A percentile compares a stretch with the other conserved stretches of the same genome.
phyloP scores from a whole-genome alignment of 2,113 vertebrate species.

The Cheilinus undulatus region DNA sequence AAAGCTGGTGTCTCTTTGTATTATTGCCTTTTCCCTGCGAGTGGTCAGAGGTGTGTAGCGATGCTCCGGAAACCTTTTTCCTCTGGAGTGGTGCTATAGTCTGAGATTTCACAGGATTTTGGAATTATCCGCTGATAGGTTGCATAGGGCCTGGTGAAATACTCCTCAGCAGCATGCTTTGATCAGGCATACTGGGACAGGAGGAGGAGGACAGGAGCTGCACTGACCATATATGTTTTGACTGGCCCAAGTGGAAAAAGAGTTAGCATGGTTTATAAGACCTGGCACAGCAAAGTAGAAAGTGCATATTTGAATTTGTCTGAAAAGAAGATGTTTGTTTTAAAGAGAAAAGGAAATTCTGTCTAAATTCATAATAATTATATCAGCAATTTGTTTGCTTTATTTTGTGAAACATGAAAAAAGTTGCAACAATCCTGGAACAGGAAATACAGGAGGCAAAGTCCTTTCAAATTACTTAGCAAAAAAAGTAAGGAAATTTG shows the following conservation, averaged over 20 bases:
- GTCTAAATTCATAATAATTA: too few species aligned
- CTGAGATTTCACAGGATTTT: slow-evolving; percentile 46
- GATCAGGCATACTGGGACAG: slow-evolving; percentile 42
- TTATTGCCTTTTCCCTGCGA: slow-evolving; percentile 31
- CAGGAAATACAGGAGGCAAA: too few species aligned
- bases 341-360: too few species aligned
- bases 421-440: too few species aligned
- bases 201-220: slow-evolving; percentile 44
- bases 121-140: slow-evolving; percentile 40
- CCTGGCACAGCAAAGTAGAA: slow-evolving; percentile 20
- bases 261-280: slow-evolving; percentile 18
- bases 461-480: too few species aligned
- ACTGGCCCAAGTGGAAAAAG: slow-evolving; percentile 15
- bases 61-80: slow-evolving; percentile 24
- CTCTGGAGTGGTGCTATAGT: slow-evolving; percentile 33
- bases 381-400: too few species aligned
- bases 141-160: slow-evolving; percentile 46
- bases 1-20: slow-evolving; percentile 54
- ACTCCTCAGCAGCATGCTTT: slow-evolving; percentile 47
- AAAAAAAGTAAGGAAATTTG: too few species aligned
- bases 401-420: too few species aligned
- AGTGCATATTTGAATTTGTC: background rate
- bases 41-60: slow-evolving; percentile 56
- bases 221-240: slow-evolving; percentile 8
- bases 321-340: background rate